phyloP scores from a whole-genome alignment of 2,113 vertebrate genomes.

The Ciconia maguari region DNA sequence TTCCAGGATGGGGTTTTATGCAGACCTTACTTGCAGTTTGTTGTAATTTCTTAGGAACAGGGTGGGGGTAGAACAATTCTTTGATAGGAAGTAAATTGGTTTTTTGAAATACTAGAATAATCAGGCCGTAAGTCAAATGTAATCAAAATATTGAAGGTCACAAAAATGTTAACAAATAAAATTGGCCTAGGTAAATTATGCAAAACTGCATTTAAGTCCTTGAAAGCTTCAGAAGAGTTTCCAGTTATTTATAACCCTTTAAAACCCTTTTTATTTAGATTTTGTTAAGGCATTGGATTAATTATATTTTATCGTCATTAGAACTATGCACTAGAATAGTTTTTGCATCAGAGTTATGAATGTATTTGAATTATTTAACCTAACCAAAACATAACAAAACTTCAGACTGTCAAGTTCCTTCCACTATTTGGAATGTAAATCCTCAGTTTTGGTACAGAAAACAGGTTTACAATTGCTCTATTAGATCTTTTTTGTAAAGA shows the following conservation, averaged over 20 bases:
- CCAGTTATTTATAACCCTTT: neutral
- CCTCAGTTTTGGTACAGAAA: neutral
- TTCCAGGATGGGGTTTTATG: accelerated
- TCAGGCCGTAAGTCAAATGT: neutral
- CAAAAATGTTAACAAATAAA: neutral
- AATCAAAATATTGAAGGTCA: neutral
- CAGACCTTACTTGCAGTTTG: neutral
- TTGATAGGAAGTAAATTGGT: neutral
- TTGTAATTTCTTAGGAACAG: neutral
- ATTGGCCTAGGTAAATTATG: neutral
- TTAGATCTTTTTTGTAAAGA: neutral
- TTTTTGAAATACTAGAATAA: neutral
- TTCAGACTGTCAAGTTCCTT: neutral
- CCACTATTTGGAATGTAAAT: neutral
- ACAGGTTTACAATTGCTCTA: neutral
- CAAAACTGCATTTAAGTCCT: neutral
- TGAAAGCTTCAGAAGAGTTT: neutral
- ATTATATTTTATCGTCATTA: neutral
- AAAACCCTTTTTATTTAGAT: neutral
- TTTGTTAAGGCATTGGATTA: neutral
- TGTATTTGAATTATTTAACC: neutral
- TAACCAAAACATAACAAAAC: neutral
- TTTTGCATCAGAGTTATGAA: neutral
- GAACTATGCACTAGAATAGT: neutral
- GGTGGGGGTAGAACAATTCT: neutral